Evolutionary conservation across 1,140 invertebrate genomes (phyloP).

Genomic region (Pogonognathellus flavescens): DNA sequence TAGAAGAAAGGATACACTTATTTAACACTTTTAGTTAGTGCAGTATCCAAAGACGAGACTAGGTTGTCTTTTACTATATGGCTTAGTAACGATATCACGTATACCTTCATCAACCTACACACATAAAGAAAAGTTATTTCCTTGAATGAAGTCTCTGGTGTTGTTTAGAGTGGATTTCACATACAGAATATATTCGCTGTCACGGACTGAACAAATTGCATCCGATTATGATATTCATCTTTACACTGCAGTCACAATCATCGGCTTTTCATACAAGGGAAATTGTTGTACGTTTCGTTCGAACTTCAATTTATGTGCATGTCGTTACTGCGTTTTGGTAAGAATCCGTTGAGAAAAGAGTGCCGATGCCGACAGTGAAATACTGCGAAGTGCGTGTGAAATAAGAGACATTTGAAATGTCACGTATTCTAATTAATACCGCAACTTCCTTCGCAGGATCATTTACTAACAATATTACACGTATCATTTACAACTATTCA

Average conservation of each 20-base stretch:
- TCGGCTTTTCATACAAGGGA: background rate
- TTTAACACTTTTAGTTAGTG: too few relatives aligned
- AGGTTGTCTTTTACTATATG: constrained; percentile 2
- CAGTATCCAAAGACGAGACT: too few relatives aligned
- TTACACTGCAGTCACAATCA: background rate
- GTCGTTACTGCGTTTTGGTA: background rate
- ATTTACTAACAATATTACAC: too few relatives aligned
- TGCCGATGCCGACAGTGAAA: background rate
- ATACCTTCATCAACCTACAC: background rate
- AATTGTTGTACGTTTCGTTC: background rate
- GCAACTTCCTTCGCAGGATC: constrained; percentile 6
- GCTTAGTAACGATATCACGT: background rate
- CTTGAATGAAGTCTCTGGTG: background rate
- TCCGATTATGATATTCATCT: constrained; percentile 5
- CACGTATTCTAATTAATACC: background rate
- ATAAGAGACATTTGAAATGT: background rate
- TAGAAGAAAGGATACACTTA: background rate
- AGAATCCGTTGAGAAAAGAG: too few relatives aligned
- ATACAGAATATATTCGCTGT: background rate
- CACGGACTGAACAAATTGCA: constrained; percentile 9
- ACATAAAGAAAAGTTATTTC: background rate
- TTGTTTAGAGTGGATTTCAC: background rate
- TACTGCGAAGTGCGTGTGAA: background rate
- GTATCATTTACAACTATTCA: too few relatives aligned
- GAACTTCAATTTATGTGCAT: too few relatives aligned